These are phyloP conservation scores for Orthonyx spaldingii DNA, from an alignment of 2,113 vertebrate genomes.

Conservation along the genomic window DNA sequence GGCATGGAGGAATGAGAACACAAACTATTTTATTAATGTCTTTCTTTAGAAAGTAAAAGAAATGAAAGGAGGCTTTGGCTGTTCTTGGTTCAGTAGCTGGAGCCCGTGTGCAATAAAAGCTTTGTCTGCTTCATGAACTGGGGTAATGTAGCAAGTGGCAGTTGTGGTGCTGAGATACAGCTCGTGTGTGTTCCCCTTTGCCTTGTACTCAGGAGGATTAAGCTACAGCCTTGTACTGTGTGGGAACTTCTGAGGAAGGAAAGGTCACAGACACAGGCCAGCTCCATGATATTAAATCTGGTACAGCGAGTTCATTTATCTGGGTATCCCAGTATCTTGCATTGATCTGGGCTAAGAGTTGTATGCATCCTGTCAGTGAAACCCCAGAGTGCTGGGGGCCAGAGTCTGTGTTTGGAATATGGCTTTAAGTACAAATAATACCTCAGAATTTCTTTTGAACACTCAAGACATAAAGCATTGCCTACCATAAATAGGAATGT, in stretches of 20 bases:
- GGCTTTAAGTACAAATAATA: neutral
- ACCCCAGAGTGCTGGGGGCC: neutral
- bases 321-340: too few species aligned
- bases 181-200: rapidly evolving
- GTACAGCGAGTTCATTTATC: neutral
- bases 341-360: neutral
- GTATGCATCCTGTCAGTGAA: neutral
- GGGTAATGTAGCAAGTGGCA: neutral
- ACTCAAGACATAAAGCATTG: neutral
- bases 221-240: neutral
- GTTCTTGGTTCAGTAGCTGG: neutral
- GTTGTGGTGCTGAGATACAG: neutral
- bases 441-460: neutral
- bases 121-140: neutral
- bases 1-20: neutral
- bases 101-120: rapidly evolving
- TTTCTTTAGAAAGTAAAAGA: neutral
- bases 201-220: neutral
- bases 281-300: neutral
- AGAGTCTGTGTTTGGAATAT: neutral
- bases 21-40: neutral
- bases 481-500: neutral
- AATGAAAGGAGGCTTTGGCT: neutral
- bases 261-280: neutral
- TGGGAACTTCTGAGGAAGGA: neutral